Percentiles rank a stretch among this genome's conserved stretches.
These are phyloP conservation scores for Anneissia japonica DNA, from an alignment of 35 echinoderm and acorn worm species.

Conservation along the genomic window DNA sequence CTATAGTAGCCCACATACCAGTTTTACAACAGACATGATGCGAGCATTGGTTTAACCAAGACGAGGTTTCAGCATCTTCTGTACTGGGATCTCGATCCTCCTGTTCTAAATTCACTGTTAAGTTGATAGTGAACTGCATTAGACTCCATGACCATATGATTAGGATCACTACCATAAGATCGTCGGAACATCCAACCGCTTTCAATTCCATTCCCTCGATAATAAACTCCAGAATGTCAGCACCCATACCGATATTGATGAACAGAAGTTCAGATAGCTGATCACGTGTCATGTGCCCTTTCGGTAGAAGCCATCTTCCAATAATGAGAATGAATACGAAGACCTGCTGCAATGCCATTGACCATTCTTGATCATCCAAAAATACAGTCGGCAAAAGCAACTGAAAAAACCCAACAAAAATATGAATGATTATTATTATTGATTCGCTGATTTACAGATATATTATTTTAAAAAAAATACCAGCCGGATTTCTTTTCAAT, in stretches of 20 bases:
- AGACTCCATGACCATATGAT: slow-evolving; percentile 80
- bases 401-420: neutral
- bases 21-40: slow-evolving; percentile 62
- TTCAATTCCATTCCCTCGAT: neutral
- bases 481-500: too few relatives aligned
- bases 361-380: neutral
- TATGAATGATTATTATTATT: neutral
- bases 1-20: slow-evolving; percentile 92
- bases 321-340: neutral
- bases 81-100: slow-evolving; percentile 68
- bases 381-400: neutral
- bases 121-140: slow-evolving; percentile 77
- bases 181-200: neutral
- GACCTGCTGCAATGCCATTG: neutral
- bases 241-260: slow-evolving; percentile 3
- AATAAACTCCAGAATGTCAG: slow-evolving; percentile 8
- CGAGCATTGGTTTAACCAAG: neutral
- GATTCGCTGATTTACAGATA: too few relatives aligned
- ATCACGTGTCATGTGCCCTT: slow-evolving; percentile 12
- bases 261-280: slow-evolving; percentile 1
- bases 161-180: slow-evolving; percentile 14
- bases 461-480: too few relatives aligned
- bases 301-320: slow-evolving; percentile 9
- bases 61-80: slow-evolving; percentile 30
- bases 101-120: slow-evolving; percentile 70